Conservation (phyloP, 2,797 vertebrate genomes). For the Rhynchonycteris naso region DNA sequence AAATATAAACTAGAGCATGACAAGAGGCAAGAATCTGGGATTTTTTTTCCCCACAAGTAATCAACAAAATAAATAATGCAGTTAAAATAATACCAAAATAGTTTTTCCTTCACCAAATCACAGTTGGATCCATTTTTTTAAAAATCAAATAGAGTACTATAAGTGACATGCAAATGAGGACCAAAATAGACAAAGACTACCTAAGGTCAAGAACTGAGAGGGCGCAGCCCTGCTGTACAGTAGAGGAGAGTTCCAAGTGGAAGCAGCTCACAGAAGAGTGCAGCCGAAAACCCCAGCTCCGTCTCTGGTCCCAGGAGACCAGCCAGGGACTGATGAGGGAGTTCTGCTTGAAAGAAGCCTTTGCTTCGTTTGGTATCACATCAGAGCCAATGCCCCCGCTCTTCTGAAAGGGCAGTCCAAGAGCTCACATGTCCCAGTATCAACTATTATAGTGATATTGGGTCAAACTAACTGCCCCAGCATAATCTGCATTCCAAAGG, state of each 20-base stretch:
- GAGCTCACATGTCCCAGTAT: background rate
- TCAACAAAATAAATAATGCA: slow-evolving; percentile 43
- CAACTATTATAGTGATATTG: background rate
- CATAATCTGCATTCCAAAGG: slow-evolving; percentile 7
- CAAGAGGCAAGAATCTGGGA: background rate
- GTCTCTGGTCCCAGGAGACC: background rate
- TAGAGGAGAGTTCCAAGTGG: background rate
- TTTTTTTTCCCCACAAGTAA: slow-evolving; percentile 52
- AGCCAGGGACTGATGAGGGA: background rate
- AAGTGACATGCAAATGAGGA: slow-evolving; percentile 27
- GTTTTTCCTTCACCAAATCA: slow-evolving; percentile 34
- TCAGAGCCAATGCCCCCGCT: background rate
- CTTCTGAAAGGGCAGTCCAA: background rate
- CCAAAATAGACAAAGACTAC: slow-evolving; percentile 37
- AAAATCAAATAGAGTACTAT: background rate
- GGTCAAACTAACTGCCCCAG: background rate
- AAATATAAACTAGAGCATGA: slow-evolving; percentile 21
- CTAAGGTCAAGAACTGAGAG: background rate
- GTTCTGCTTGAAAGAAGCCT: background rate
- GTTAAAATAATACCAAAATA: slow-evolving; percentile 56
- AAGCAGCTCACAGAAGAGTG: slow-evolving; percentile 9
- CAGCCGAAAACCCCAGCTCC: background rate
- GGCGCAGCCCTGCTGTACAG: background rate
- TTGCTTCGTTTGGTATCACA: background rate
- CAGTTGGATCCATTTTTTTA: background rate